Base-by-base conservation (phyloP, 2,113 vertebrate genomes). In the Rhombomys opimus region DNA sequence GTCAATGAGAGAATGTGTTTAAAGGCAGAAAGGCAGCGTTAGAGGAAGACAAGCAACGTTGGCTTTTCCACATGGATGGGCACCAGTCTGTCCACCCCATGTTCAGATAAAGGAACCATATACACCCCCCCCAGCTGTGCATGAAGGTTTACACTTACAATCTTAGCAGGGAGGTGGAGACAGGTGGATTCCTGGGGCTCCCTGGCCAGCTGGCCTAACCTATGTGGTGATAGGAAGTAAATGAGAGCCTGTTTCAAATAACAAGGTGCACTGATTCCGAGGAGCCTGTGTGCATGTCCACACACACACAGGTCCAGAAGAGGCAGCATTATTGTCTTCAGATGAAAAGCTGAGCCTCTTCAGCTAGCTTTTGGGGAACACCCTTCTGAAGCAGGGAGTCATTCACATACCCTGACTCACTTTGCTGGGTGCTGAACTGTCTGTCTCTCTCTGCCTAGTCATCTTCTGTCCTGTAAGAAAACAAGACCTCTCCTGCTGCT, bases 331-430 rank as follows among this genome's bases (percentile, higher is more conserved):
- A 20, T 7, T 88, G 27, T 57, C 30, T 93, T 20, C n/a, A 46
- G 81, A 87, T 88, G 59, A 81, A 92, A 91, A 78, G 46, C 57
- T 67, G 61, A 96, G 12, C 35, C 78, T 81, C 41, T 59, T 23
- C 46, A 70, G 32, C 52, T 76, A 81, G 54, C 46, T 50, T 35
- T 87, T 81, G 70, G n/a, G 86, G 59, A 65, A 76, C 61, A 50
- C 15, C 59, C n/a, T 68, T 84, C 67, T 22, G 32, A 80, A 84
- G 38, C 32, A 67, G 46, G 46, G 61, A 81, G 25, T 88, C 54
- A 30, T 35, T 52, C 50, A 46, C 1, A 2, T 73, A 46, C 18
- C 18, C 9, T 73, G 32, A 72, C n/a, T 70, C 68, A 76, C 50
- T 89, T 59, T 93, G 72, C 54, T 76, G 41, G 38, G 38, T 10